phyloP scores from a whole-genome alignment of 1,140 invertebrate species.

The Philopotamus ludificatus region DNA sequence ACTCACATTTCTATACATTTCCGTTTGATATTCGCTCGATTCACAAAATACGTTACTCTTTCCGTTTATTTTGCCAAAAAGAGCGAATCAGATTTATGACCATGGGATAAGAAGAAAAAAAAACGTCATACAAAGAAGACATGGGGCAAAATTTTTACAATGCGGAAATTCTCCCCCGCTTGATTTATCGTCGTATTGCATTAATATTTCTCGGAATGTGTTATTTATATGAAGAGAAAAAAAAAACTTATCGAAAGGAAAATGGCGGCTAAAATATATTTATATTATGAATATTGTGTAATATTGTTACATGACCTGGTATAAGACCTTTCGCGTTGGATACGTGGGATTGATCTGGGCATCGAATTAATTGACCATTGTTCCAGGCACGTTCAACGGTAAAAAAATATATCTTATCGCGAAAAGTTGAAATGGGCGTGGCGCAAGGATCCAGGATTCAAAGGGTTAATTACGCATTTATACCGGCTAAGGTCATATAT shows the following conservation, averaged over 20 bases:
- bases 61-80: conserved; percentile 30
- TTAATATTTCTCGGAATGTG: conserved; percentile 5
- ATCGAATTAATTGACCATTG: conserved; percentile 37
- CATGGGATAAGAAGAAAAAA: conserved; percentile 23
- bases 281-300: background rate
- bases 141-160: background rate
- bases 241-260: no score
- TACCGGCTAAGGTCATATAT: background rate
- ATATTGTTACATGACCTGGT: background rate
- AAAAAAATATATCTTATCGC: conserved; percentile 15
- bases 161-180: background rate
- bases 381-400: conserved; percentile 16
- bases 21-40: conserved; percentile 28
- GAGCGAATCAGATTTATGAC: conserved; percentile 24
- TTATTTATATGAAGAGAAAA: no score
- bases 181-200: conserved; percentile 2
- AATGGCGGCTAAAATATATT: background rate
- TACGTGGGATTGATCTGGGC: background rate
- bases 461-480: conserved; percentile 16
- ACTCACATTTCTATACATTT: conserved; percentile 1
- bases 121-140: conserved; percentile 20
- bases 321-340: background rate
- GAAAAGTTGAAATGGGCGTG: conserved; percentile 3
- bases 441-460: background rate
- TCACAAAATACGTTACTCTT: conserved; percentile 27